phyloP scores from a whole-genome alignment of 2,888 invertebrate genomes.

The Parascotia fuliginaria region DNA sequence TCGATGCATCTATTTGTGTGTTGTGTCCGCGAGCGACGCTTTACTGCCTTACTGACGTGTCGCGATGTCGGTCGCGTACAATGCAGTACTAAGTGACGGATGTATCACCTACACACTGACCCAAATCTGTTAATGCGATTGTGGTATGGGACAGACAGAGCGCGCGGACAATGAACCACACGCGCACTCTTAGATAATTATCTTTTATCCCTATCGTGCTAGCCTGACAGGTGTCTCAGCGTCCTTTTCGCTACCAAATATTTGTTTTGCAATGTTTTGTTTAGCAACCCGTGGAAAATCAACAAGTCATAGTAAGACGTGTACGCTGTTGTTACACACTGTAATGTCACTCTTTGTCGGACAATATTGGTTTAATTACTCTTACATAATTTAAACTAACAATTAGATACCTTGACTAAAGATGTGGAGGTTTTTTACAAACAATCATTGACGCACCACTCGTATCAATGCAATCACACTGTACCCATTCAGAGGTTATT shows the following conservation, averaged over 20 bases:
- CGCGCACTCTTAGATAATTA: conserved; percentile 36
- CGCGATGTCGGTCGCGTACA: no score
- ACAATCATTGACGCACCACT: no score
- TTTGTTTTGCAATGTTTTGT: conserved; percentile 22
- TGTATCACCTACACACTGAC: conserved; percentile 48
- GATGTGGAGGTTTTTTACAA: no score
- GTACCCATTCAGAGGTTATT: no score
- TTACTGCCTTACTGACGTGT: no score
- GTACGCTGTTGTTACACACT: neutral
- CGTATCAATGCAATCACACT: no score
- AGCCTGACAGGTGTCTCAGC: neutral
- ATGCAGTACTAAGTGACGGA: conserved; percentile 29
- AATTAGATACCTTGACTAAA: no score
- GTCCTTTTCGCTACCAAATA: conserved; percentile 24
- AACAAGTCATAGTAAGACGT: conserved; percentile 13
- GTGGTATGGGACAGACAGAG: conserved; percentile 26
- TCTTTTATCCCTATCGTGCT: conserved; percentile 14
- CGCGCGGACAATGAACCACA: conserved; percentile 43
- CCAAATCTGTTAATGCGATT: conserved; percentile 39
- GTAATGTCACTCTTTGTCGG: neutral
- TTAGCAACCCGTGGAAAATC: conserved; percentile 9
- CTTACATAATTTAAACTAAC: conserved; percentile 1
- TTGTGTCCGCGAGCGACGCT: neutral
- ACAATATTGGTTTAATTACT: conserved; percentile 3
- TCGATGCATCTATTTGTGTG: neutral